These are phyloP conservation scores for Trididemnum clinides DNA, from an alignment of 23 tunicate genomes.

Conservation along the genomic window DNA sequence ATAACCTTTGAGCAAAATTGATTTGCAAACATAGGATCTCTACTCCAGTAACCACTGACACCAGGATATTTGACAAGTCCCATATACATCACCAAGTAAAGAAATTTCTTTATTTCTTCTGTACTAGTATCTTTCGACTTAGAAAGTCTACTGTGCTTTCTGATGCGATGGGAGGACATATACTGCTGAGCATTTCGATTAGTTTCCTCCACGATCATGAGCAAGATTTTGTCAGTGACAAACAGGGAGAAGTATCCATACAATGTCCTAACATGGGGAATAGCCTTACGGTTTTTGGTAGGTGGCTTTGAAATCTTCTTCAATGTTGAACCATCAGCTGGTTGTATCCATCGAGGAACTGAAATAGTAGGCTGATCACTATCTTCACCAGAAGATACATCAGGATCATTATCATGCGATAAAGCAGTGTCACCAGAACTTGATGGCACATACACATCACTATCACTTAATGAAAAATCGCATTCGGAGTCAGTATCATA, in stretches of 20 bases:
- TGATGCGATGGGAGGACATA: background rate
- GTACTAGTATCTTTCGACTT: background rate
- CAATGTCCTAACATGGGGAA: background rate
- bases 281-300: background rate
- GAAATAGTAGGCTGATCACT: background rate
- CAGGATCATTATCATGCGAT: background rate
- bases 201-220: background rate
- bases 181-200: constrained; percentile 5
- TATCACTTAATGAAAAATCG: background rate
- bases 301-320: background rate
- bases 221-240: background rate
- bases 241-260: background rate
- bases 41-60: background rate
- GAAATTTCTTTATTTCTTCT: constrained; percentile 2
- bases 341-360: background rate
- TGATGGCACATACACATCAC: constrained; percentile 7
- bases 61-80: constrained; percentile 7
- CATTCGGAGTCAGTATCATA: background rate
- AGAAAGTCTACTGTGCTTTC: background rate
- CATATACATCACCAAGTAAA: background rate
- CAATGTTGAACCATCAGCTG: background rate
- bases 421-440: background rate
- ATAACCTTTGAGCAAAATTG: background rate
- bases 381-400: background rate
- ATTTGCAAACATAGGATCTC: background rate